Base-by-base conservation (phyloP, 2,888 invertebrate genomes). In the Hydroisotoma schaefferi region DNA sequence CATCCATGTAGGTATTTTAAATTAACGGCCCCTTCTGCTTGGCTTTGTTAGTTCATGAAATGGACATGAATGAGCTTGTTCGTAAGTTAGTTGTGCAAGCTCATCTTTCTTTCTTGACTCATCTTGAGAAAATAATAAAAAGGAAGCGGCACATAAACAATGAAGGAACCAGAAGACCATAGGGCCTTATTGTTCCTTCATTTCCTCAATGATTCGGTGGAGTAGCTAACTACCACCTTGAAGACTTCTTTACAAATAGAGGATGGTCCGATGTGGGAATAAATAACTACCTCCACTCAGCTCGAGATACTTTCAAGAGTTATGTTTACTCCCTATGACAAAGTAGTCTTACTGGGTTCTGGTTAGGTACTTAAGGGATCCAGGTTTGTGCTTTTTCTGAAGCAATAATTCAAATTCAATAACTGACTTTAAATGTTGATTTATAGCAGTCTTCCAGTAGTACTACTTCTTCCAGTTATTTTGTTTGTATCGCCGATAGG, bases 391-490 rank as follows among this genome's bases (percentile, higher is more conserved):
- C 8, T 18, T 40, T 40, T 40, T 40, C 8, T 40, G 40, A n/a
- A 40, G 40, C 40, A 40, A 40, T 40, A 40, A 40, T 40, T 40
- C n/a, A 40, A 40, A 40, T 40, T 40, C n/a, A 15, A 40, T 40
- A 15, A n/a, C n/a, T n/a, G n/a, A n/a, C n/a, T n/a, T n/a, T n/a
- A n/a, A n/a, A n/a, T n/a, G n/a, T n/a, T n/a, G n/a, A n/a, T n/a
- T n/a, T n/a, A n/a, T n/a, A n/a, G n/a, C n/a, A n/a, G n/a, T n/a
- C n/a, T n/a, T n/a, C n/a, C n/a, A n/a, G n/a, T n/a, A n/a, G n/a
- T n/a, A n/a, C n/a, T n/a, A 15, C 40, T 40, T 40, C 20, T 15
- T 4, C 5, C 20, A 5, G 8, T 40, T 8, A 40, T 10, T 10
- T 20, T 40, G 20, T 40, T 40, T 15, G n/a, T 18, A 15, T 20